A percentile compares a stretch with the other conserved stretches of the same genome.
phyloP scores from a whole-genome alignment of 1,140 invertebrate genomes.

The Atta colombica region DNA sequence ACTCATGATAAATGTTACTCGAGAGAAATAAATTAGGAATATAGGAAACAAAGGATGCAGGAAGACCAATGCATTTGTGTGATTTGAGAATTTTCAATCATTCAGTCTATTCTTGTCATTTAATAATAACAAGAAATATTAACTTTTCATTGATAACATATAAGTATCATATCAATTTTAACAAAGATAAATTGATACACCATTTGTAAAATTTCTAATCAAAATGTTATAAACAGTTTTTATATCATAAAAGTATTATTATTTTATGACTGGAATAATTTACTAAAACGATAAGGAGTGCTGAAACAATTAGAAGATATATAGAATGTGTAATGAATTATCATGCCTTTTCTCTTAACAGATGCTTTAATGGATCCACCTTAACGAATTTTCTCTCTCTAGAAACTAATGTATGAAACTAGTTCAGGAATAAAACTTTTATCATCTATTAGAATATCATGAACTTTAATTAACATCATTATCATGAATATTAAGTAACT shows the following conservation, averaged over 20 bases:
- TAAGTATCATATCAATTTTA: background rate
- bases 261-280: conserved; percentile 5
- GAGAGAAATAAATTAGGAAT: background rate
- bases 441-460: background rate
- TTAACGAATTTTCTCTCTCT: background rate
- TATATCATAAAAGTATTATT: background rate
- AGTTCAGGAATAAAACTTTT: conserved; percentile 20
- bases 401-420: background rate
- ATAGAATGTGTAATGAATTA: background rate
- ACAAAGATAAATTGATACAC: background rate
- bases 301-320: conserved; percentile 23
- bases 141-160: background rate
- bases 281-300: background rate
- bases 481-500: background rate
- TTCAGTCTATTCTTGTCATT: background rate
- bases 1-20: background rate
- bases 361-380: background rate
- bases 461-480: conserved; percentile 1
- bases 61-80: background rate
- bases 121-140: background rate
- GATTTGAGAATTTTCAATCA: background rate
- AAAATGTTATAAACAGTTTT: background rate
- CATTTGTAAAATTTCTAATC: background rate
- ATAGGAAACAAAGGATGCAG: background rate
- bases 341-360: background rate